These are phyloP conservation scores for Rhysida immarginata DNA, from an alignment of 1,140 invertebrate species.

Conservation along the genomic window DNA sequence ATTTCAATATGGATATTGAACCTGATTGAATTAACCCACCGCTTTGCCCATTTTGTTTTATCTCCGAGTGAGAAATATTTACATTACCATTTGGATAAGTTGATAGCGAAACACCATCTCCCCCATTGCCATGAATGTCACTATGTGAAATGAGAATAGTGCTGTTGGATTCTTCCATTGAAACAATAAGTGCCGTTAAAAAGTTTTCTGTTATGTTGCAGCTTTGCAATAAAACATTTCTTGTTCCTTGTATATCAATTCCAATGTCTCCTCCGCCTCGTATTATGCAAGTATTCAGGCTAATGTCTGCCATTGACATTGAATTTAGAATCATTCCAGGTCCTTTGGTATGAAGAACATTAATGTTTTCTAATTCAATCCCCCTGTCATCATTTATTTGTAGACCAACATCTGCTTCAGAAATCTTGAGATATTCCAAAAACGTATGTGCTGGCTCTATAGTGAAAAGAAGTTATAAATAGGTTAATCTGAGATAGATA, in stretches of 20 bases:
- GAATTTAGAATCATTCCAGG: background rate
- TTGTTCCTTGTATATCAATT: background rate
- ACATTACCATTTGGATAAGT: too few species aligned
- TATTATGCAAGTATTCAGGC: background rate
- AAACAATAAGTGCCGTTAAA: background rate
- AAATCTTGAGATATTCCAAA: too few species aligned
- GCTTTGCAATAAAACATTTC: background rate
- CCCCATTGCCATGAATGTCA: background rate
- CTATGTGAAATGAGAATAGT: background rate
- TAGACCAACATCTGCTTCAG: background rate
- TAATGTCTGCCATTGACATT: background rate
- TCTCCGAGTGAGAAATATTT: too few species aligned
- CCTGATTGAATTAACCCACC: too few species aligned
- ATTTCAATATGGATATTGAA: too few species aligned
- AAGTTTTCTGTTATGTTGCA: background rate
- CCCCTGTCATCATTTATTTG: background rate
- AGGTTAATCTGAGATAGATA: too few species aligned
- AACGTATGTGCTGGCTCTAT: too few species aligned
- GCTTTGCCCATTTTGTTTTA: too few species aligned
- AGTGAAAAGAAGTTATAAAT: too few species aligned
- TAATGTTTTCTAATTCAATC: background rate
- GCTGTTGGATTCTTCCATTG: background rate
- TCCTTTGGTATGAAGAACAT: background rate
- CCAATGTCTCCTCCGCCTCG: background rate
- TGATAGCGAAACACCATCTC: too few species aligned